phyloP scores from a whole-genome alignment of 2,888 invertebrate species.

The Xestoiulus laeticollis region DNA sequence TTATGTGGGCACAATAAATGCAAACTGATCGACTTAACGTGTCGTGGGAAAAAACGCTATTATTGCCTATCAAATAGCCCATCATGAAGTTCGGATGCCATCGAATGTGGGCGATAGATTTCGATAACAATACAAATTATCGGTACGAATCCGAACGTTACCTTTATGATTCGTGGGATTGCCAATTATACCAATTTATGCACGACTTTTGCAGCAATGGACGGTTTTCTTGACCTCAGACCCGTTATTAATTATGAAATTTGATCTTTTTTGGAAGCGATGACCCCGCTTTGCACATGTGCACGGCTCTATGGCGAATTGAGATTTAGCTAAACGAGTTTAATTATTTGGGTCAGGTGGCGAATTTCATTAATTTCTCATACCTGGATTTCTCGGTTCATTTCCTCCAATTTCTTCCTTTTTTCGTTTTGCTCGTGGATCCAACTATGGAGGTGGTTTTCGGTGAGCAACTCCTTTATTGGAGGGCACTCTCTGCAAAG shows the following conservation, averaged over 20 bases:
- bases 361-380: background rate
- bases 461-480: conserved; percentile 19
- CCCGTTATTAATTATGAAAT: conserved; percentile 6
- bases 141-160: conserved; percentile 6
- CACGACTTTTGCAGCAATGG: background rate
- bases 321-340: background rate
- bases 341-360: conserved; percentile 15
- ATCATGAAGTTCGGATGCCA: conserved; percentile 17
- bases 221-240: background rate
- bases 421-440: conserved; percentile 29
- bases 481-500: background rate
- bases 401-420: conserved; percentile 34
- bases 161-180: conserved; percentile 16
- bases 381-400: conserved; percentile 31
- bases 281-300: conserved; percentile 4
- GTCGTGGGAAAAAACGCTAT: conserved; percentile 20
- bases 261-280: background rate
- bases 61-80: conserved; percentile 22
- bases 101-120: conserved; percentile 7
- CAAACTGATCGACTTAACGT: conserved; percentile 37
- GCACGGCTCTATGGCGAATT: background rate
- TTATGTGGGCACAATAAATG: background rate
- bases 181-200: conserved; percentile 30
- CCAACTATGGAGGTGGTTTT: background rate
- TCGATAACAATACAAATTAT: conserved; percentile 28